Evolutionary conservation across 2,888 invertebrate species (phyloP).

Genomic region (Drosophila longiperda): DNA sequence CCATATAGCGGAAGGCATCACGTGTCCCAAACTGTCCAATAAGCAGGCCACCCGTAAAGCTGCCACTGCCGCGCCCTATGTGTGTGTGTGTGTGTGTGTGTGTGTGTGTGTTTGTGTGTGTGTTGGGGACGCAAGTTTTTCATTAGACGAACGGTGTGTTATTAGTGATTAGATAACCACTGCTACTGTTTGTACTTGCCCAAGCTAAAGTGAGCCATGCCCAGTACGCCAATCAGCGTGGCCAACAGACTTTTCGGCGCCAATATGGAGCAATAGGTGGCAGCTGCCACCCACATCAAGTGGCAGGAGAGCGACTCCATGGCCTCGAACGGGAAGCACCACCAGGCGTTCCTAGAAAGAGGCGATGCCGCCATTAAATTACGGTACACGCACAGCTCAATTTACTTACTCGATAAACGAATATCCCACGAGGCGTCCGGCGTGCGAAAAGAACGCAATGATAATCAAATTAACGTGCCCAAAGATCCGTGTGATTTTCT

Average conservation of each 20-base stretch:
- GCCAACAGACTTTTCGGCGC: conserved; percentile 93
- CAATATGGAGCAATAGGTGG: conserved; percentile 93
- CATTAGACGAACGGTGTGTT: conserved; percentile 27
- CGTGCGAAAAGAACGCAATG: conserved; percentile 93
- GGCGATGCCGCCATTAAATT: conserved; percentile 50
- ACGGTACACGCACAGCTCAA: conserved; percentile 60
- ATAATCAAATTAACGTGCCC: conserved; percentile 94
- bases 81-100: background rate
- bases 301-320: conserved; percentile 94
- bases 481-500: conserved; percentile 91
- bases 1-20: conserved; percentile 92
- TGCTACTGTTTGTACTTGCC: conserved; percentile 69
- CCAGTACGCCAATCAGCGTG: conserved; percentile 93
- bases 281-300: conserved; percentile 96
- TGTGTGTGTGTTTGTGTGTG: no score
- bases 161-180: conserved; percentile 14
- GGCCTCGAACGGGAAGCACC: conserved; percentile 95
- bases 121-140: conserved; percentile 1
- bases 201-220: conserved; percentile 95
- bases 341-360: conserved; percentile 90
- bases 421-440: conserved; percentile 92
- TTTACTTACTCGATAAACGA: conserved; percentile 92
- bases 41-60: conserved; percentile 91
- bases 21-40: conserved; percentile 91
- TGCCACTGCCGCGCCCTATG: conserved; percentile 91